A percentile compares a stretch with the other conserved stretches of the same genome.
Evolutionary conservation across 2,797 vertebrate genomes (phyloP).

Genomic region (Propithecus perrieri): DNA sequence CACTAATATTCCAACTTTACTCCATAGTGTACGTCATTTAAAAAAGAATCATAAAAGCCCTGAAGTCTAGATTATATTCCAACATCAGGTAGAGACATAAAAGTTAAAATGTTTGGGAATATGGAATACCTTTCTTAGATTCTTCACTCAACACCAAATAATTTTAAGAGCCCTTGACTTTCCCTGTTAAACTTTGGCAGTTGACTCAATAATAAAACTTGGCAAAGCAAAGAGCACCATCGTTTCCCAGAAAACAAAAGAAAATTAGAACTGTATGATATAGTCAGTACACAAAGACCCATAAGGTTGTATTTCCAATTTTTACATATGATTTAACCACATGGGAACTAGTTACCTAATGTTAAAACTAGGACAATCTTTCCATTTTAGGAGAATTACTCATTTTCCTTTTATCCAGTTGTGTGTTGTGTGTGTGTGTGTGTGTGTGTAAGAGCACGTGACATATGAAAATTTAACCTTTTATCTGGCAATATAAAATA

Average conservation of each 20-base stretch:
- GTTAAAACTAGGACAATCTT: conserved; percentile 45
- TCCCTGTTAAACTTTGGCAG: conserved; percentile 89
- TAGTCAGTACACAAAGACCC: conserved; percentile 61
- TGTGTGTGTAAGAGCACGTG: conserved; percentile 12
- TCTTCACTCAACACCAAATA: conserved; percentile 91
- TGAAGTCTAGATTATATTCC: conserved; percentile 73
- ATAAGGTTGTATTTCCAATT: conserved; percentile 17
- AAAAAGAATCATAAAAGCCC: conserved; percentile 80
- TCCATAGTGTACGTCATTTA: conserved; percentile 64
- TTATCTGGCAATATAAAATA: conserved; percentile 84
- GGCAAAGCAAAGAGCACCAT: conserved; percentile 81
- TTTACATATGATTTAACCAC: conserved; percentile 52
- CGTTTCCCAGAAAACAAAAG: conserved; percentile 82
- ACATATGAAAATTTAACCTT: conserved; percentile 77
- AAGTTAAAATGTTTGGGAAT: conserved; percentile 85
- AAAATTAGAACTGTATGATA: conserved; percentile 80
- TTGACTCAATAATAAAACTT: conserved; percentile 89
- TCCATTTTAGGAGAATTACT: conserved; percentile 51
- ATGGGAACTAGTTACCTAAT: conserved; percentile 14
- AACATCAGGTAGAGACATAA: conserved; percentile 84
- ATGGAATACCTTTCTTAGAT: conserved; percentile 84
- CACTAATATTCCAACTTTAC: conserved; percentile 30
- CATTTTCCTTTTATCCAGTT: conserved; percentile 40
- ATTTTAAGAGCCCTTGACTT: conserved; percentile 88
- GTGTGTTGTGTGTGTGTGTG: not conserved